These are phyloP conservation scores for Halotydeus destructor DNA, from an alignment of 1,140 invertebrate species.

Conservation along the genomic window DNA sequence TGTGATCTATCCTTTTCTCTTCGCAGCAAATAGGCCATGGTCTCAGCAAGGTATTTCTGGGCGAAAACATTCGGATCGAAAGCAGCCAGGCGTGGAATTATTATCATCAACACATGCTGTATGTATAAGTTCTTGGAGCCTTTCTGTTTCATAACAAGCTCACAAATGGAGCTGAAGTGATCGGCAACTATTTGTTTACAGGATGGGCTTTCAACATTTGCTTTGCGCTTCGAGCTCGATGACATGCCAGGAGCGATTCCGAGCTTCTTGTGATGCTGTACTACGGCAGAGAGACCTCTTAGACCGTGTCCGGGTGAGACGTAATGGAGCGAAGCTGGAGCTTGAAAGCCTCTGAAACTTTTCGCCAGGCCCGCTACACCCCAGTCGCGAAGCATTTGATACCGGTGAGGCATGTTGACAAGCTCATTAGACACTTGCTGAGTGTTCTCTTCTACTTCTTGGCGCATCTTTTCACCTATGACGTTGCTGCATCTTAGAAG, in stretches of 20 bases:
- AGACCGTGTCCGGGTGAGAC: slow-evolving; percentile 9
- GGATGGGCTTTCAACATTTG: slow-evolving; percentile 54
- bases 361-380: slow-evolving; percentile 10
- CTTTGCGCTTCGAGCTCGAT: background rate
- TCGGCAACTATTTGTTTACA: slow-evolving; percentile 62
- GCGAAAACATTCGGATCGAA: slow-evolving; percentile 63
- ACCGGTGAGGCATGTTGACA: slow-evolving; percentile 8
- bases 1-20: slow-evolving; percentile 58
- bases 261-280: slow-evolving; percentile 17
- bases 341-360: slow-evolving; percentile 13
- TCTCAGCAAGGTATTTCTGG: slow-evolving; percentile 43
- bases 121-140: slow-evolving; percentile 51
- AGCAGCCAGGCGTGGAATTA: slow-evolving; percentile 81
- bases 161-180: slow-evolving; percentile 46
- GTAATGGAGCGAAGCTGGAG: slow-evolving; percentile 9
- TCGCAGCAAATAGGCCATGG: slow-evolving; percentile 54
- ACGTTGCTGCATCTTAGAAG: slow-evolving; percentile 47
- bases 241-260: slow-evolving; percentile 14
- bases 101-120: slow-evolving; percentile 61
- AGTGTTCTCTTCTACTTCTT: slow-evolving; percentile 29
- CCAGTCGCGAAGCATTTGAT: slow-evolving; percentile 14
- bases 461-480: slow-evolving; percentile 35
- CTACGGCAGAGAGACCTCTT: slow-evolving; percentile 15
- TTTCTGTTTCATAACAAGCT: slow-evolving; percentile 49
- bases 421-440: background rate